Evolutionary conservation across 2,888 invertebrate genomes (phyloP).

Genomic region (Ariolimax columbianus): DNA sequence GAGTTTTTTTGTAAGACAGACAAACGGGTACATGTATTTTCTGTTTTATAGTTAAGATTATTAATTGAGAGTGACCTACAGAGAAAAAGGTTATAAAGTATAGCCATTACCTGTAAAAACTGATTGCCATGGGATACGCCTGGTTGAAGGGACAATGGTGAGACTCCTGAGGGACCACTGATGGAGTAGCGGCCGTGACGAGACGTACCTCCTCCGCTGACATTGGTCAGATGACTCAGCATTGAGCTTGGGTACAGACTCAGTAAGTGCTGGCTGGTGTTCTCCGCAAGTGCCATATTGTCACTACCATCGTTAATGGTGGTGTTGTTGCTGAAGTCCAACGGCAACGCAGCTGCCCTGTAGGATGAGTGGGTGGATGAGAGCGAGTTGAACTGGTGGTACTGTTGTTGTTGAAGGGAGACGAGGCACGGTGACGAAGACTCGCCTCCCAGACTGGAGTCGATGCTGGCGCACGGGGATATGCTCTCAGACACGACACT

Average conservation of each 20-base stretch:
- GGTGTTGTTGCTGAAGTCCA: conserved; percentile 9
- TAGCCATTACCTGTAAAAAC: conserved; percentile 42
- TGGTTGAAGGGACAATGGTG: conserved; percentile 19
- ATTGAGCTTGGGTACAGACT: conserved; percentile 24
- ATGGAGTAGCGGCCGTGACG: conserved; percentile 47
- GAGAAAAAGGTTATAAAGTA: neutral
- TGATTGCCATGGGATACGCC: conserved; percentile 20
- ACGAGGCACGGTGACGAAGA: conserved; percentile 82
- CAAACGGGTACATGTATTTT: too few species aligned
- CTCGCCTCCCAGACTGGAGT: conserved; percentile 80
- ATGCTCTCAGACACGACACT: conserved; percentile 82
- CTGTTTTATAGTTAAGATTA: too few species aligned
- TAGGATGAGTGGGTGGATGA: neutral
- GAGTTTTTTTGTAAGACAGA: too few species aligned
- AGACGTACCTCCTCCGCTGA: neutral
- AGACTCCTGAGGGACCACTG: conserved; percentile 41
- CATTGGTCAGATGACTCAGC: conserved; percentile 39
- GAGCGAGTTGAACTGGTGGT: conserved; percentile 27
- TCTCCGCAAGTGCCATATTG: neutral
- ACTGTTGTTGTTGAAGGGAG: conserved; percentile 28
- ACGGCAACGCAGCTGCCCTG: neutral
- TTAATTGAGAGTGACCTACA: too few species aligned
- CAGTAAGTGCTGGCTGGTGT: neutral
- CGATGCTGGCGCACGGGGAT: conserved; percentile 86
- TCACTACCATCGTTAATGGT: neutral